These are phyloP conservation scores for Charina bottae DNA, from an alignment of 2,113 vertebrate species.

Conservation along the genomic window DNA sequence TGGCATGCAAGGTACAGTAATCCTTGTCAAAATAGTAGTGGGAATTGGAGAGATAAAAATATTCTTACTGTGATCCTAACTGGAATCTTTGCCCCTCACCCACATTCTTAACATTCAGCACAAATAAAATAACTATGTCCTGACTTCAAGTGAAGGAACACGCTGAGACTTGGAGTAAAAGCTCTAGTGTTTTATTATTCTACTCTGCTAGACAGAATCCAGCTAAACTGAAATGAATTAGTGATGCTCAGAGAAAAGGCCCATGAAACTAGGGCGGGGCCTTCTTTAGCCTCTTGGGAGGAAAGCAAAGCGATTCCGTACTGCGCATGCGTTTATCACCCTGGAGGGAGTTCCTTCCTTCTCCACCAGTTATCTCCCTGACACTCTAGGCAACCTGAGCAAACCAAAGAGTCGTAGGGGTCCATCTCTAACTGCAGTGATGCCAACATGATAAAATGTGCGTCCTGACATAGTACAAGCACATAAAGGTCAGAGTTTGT, in stretches of 20 bases:
- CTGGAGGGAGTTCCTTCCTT: too few species aligned
- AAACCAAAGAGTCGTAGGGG: not conserved
- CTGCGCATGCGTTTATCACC: too few species aligned
- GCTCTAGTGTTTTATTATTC: too few species aligned
- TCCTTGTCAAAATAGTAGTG: not conserved
- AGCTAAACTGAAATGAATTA: too few species aligned
- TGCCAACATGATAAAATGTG: not conserved
- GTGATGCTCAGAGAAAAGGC: too few species aligned
- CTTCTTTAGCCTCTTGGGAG: too few species aligned
- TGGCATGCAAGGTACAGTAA: not conserved
- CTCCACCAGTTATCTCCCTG: too few species aligned
- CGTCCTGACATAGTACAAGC: not conserved
- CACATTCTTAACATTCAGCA: not conserved
- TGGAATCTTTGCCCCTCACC: not conserved
- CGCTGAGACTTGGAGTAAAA: too few species aligned
- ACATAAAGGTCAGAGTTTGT: not conserved
- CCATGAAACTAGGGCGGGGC: too few species aligned
- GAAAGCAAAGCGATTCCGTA: too few species aligned
- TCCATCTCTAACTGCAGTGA: not conserved
- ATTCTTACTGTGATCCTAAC: not conserved
- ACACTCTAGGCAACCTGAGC: not conserved
- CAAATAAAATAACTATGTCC: not conserved
- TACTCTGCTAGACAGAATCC: too few species aligned
- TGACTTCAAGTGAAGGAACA: too few species aligned
- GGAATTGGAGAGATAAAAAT: not conserved